Conservation (phyloP, 2,797 vertebrate species). For the Urocyon cinereoargenteus region DNA sequence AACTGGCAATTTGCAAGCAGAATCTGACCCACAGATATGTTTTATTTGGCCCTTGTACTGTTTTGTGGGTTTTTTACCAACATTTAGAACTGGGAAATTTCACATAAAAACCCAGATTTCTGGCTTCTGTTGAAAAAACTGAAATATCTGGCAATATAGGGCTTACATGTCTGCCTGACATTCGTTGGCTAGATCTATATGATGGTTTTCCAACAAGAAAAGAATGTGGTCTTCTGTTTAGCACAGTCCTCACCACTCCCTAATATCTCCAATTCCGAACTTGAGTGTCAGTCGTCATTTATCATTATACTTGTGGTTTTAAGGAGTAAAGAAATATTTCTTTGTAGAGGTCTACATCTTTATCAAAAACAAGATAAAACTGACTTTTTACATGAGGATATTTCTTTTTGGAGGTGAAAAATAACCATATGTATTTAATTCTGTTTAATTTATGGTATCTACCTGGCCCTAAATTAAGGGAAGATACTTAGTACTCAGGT, state of each 20-base stretch:
- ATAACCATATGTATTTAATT: not conserved
- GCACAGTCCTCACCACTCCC: not conserved
- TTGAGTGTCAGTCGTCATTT: not conserved
- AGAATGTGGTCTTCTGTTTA: not conserved
- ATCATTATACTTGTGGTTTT: not conserved
- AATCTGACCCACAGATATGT: conserved; percentile 4
- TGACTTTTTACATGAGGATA: not conserved
- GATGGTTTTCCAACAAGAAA: not conserved
- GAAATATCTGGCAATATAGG: not conserved
- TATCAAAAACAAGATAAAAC: not conserved
- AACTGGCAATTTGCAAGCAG: not conserved
- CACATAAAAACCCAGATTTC: conserved; percentile 59
- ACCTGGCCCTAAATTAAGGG: not conserved
- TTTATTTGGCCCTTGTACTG: conserved; percentile 21
- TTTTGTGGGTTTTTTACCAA: not conserved
- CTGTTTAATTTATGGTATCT: not conserved
- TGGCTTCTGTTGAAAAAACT: conserved; percentile 6
- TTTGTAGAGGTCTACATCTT: not conserved
- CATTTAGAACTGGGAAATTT: conserved; percentile 54
- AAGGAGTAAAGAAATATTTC: not conserved
- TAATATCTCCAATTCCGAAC: not conserved
- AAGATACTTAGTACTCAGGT: not conserved
- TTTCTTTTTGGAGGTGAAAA: not conserved
- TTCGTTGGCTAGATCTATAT: not conserved
- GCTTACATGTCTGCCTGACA: not conserved